Evolutionary conservation across 2,888 invertebrate genomes (phyloP).

Genomic region (Fissipunctia ypsillon): DNA sequence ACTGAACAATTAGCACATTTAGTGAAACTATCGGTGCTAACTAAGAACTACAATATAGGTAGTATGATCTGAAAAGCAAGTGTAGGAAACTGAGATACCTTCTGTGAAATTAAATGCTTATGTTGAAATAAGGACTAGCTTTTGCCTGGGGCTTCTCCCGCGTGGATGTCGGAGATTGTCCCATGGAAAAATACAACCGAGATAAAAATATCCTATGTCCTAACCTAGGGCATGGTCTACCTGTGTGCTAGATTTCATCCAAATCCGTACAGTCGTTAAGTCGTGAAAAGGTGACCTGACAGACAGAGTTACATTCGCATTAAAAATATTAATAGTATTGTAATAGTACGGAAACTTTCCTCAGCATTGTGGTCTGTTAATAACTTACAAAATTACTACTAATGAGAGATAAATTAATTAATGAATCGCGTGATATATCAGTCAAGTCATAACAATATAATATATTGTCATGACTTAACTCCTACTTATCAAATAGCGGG

Average conservation of each 20-base stretch:
- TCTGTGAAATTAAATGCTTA: not conserved
- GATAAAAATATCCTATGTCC: too few species aligned
- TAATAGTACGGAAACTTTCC: too few species aligned
- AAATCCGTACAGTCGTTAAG: not conserved
- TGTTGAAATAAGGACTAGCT: not conserved
- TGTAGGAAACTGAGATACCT: not conserved
- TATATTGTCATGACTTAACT: slow-evolving; percentile 9
- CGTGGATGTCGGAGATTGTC: too few species aligned
- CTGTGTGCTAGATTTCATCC: not conserved
- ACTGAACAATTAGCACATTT: slow-evolving; percentile 58
- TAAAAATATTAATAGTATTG: too few species aligned
- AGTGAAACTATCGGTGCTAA: slow-evolving; percentile 41
- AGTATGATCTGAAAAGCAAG: slow-evolving; percentile 5
- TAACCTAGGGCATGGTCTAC: not conserved
- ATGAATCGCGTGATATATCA: not conserved
- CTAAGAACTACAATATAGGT: slow-evolving; percentile 11
- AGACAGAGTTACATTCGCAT: too few species aligned
- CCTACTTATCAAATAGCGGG: slow-evolving; percentile 23
- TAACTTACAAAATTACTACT: not conserved
- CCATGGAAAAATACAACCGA: too few species aligned
- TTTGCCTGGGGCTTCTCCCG: too few species aligned
- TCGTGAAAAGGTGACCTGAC: too few species aligned
- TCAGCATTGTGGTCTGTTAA: not conserved
- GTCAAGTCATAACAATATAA: too few species aligned
- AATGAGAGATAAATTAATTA: not conserved